Evolutionary conservation across 2,888 invertebrate genomes (phyloP).

Genomic region (Neria commutata): DNA sequence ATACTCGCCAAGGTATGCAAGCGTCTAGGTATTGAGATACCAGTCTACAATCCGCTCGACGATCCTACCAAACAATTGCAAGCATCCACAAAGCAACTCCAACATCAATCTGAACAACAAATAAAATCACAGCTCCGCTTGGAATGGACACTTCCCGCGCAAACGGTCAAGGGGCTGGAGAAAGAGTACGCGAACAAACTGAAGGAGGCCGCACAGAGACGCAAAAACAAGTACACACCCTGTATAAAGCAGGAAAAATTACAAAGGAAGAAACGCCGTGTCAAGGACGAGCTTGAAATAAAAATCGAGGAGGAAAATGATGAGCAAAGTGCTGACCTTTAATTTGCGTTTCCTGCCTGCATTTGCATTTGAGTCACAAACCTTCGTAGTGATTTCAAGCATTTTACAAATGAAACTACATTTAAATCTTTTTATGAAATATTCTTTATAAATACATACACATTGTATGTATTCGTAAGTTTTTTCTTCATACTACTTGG

Average conservation of each 20-base stretch:
- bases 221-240: conserved; percentile 29
- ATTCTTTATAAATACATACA: no score
- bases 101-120: no score
- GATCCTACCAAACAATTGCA: conserved; percentile 79
- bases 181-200: conserved; percentile 65
- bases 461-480: no score
- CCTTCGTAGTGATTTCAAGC: no score
- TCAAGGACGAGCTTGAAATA: background rate
- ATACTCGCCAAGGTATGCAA: conserved; percentile 78
- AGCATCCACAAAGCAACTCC: conserved; percentile 53
- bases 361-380: no score
- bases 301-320: conserved; percentile 22
- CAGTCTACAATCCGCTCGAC: conserved; percentile 69
- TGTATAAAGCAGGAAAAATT: conserved; percentile 18
- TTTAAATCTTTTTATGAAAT: no score
- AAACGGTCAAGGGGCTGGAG: conserved; percentile 68
- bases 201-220: conserved; percentile 40
- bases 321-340: no score
- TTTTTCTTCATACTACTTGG: no score
- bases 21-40: conserved; percentile 75
- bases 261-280: background rate
- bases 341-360: no score
- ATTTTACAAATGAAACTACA: no score
- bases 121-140: no score
- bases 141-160: conserved; percentile 77